Evolutionary conservation across 1,140 invertebrate species (phyloP), one percentile per base, ranked within the genome.

Genomic region (Aphelinus certus): DNA sequence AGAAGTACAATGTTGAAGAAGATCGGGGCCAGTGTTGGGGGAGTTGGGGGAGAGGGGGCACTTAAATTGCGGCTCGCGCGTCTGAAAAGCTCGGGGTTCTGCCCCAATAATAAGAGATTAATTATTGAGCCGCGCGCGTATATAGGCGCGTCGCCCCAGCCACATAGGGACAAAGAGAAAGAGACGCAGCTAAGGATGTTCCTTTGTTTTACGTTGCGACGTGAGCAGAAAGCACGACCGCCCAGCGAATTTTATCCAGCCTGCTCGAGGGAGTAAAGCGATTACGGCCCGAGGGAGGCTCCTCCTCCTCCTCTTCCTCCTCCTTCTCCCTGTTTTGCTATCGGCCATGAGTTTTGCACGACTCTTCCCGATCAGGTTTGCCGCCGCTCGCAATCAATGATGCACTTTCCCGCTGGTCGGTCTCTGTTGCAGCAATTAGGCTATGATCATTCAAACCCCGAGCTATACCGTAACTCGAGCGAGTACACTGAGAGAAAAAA

Each of bases 51-150:
- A 26, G 26, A 26, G 26, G 26, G 82, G 81, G 78, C 78, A 83
- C 76, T 82, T 83, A 83, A 85, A 86, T 84, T 84, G 82, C 80
- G 84, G 85, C 86, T 87, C 85, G 85, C 86, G 86, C 85, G 84
- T 85, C 84, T 85, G 83, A 84, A 87, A 86, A 86, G 86, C 86
- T 83, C 77, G 76, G 80, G 76, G 76, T 79, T 80, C 77, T 60
- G 78, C 80, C 78, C 78, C 83, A 81, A 86, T 87, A 87, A 87
- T 87, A 85, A 88, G 84, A 81, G 83, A 88, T 88, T 88, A 88
- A 88, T 87, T 86, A 87, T 88, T 87, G 78, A 87, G 79, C 66
- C 66, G 76, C 78, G 77, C 79, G 79, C 75, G 78, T 79, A 55
- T n/a, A n/a, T 62, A 62, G 81, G 10, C 26, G 9, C 56, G 7